phyloP scores from a whole-genome alignment of 2,113 vertebrate genomes.

The Recurvirostra avosetta region DNA sequence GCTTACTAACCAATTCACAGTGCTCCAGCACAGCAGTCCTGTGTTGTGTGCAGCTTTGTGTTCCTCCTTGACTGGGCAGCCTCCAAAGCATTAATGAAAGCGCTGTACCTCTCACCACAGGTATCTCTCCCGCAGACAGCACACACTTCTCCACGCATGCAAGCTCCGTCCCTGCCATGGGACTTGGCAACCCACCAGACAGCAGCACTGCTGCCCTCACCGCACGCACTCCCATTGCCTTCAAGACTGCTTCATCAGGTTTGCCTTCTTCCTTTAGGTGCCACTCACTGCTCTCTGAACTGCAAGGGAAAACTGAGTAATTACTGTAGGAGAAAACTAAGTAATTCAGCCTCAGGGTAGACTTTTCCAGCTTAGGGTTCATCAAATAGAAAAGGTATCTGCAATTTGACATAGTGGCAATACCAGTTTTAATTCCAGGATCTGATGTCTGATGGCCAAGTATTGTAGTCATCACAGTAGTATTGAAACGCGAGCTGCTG shows the following conservation, averaged over 20 bases:
- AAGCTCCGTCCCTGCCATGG: background rate
- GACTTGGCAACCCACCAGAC: background rate
- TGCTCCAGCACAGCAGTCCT: background rate
- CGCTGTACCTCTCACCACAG: constrained; percentile 37
- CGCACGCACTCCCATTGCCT: background rate
- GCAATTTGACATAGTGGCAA: background rate
- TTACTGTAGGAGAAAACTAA: background rate
- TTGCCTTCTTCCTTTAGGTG: background rate
- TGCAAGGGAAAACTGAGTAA: background rate
- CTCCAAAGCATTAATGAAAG: background rate
- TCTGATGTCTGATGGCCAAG: background rate
- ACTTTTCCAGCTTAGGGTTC: background rate
- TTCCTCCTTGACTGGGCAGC: background rate
- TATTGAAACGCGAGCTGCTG: background rate
- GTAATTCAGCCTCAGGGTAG: background rate
- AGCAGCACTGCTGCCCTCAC: constrained; percentile 10
- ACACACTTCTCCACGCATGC: background rate
- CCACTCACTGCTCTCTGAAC: background rate
- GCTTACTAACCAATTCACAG: background rate
- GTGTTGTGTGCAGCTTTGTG: background rate
- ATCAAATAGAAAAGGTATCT: background rate
- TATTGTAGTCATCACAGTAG: background rate
- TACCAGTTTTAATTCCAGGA: background rate
- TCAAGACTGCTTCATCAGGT: constrained; percentile 27
- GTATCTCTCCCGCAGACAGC: background rate